These are phyloP conservation scores for Bubo bubo DNA, from an alignment of 2,113 vertebrate species.

Conservation along the genomic window DNA sequence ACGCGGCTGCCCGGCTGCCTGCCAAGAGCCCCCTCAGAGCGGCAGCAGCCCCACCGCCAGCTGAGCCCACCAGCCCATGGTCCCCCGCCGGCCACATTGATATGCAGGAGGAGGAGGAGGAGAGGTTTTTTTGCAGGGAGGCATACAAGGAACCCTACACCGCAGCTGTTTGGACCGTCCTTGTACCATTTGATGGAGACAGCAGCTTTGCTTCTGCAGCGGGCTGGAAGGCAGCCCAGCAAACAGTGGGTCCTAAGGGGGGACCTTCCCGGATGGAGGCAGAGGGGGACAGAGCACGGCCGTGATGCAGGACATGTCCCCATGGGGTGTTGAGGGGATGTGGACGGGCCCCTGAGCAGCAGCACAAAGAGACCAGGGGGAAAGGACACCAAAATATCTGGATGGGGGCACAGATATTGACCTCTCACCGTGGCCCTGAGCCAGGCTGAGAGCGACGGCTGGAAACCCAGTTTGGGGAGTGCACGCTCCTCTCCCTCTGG, in stretches of 20 bases:
- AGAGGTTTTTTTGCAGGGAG: not conserved
- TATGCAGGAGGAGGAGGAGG: not conserved
- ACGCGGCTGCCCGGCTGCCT: rapidly evolving
- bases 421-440: not conserved
- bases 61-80: not conserved
- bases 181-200: not conserved
- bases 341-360: not conserved
- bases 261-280: not conserved
- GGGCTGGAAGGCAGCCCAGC: slow-evolving; percentile 3
- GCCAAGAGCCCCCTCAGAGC: not conserved
- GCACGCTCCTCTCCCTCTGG: not conserved
- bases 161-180: not conserved
- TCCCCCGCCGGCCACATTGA: not conserved
- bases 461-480: not conserved
- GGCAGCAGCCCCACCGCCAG: not conserved
- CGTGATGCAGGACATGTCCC: not conserved
- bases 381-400: not conserved
- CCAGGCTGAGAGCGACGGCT: not conserved
- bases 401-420: not conserved
- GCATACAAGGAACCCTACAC: not conserved
- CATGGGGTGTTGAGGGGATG: not conserved
- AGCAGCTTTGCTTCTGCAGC: not conserved
- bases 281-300: not conserved
- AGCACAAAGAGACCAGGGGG: rapidly evolving
- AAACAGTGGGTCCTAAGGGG: not conserved